phyloP scores from a whole-genome alignment of 1,140 invertebrate genomes.

The Papilio glaucus region DNA sequence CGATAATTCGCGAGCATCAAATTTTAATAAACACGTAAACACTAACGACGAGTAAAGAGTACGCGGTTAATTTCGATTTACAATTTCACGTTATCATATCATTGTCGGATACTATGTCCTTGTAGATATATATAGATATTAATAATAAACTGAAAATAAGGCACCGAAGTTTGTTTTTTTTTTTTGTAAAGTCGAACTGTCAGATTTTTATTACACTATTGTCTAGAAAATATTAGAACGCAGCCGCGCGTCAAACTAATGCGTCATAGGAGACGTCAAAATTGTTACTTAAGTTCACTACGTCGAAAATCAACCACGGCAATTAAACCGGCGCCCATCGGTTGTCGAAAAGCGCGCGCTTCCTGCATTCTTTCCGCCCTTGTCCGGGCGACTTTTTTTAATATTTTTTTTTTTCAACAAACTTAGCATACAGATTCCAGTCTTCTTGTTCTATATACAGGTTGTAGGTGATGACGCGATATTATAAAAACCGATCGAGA shows the following conservation, averaged over 20 bases:
- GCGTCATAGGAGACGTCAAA: constrained; percentile 25
- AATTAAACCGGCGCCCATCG: constrained; percentile 51
- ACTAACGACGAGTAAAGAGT: too few species aligned
- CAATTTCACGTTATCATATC: too few species aligned
- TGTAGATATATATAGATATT: too few species aligned
- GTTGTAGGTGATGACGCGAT: constrained; percentile 42
- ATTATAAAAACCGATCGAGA: constrained; percentile 68
- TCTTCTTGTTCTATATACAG: constrained; percentile 57
- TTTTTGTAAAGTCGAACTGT: too few species aligned
- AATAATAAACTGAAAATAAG: too few species aligned
- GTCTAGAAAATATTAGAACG: background rate
- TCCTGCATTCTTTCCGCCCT: constrained; percentile 74
- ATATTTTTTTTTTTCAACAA: constrained; percentile 60
- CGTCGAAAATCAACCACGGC: constrained; percentile 41
- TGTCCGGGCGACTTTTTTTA: constrained; percentile 56
- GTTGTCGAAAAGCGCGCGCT: constrained; percentile 66
- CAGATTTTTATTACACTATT: background rate
- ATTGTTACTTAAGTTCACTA: constrained; percentile 40
- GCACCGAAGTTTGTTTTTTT: too few species aligned
- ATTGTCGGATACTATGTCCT: too few species aligned
- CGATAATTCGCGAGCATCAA: too few species aligned
- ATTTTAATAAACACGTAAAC: too few species aligned
- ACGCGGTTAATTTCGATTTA: too few species aligned
- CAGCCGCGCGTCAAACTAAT: constrained; percentile 17
- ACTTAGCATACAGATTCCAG: constrained; percentile 55